Percentiles rank a stretch among this genome's conserved stretches.
phyloP scores from a whole-genome alignment of 2,888 invertebrate genomes.

The Cryptocephalus primarius region DNA sequence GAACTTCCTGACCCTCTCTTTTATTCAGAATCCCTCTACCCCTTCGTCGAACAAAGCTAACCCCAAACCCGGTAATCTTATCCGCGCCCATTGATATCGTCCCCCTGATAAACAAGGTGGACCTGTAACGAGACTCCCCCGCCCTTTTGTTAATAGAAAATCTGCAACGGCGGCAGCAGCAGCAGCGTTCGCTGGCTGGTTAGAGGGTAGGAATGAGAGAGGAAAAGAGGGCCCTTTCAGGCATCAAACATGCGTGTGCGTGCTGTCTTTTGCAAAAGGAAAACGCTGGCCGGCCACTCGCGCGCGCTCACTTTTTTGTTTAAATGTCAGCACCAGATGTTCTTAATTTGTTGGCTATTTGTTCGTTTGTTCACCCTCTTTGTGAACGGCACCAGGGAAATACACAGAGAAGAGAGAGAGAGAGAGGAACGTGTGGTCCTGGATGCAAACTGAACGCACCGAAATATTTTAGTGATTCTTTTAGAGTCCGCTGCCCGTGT shows the following conservation, averaged over 20 bases:
- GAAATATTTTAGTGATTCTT: too few species aligned
- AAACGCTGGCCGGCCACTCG: conserved; percentile 22
- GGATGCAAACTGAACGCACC: too few species aligned
- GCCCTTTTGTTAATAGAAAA: conserved; percentile 11
- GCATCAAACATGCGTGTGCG: conserved; percentile 18
- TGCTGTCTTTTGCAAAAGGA: conserved; percentile 29
- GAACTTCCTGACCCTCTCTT: neutral
- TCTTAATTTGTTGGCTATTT: conserved; percentile 35
- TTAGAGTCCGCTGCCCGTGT: too few species aligned
- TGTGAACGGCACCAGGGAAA: too few species aligned
- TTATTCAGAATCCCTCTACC: neutral
- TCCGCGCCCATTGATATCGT: conserved; percentile 4
- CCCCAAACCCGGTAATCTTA: conserved; percentile 3
- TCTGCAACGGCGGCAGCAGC: conserved; percentile 7
- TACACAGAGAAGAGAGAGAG: too few species aligned
- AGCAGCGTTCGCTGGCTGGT: too few species aligned
- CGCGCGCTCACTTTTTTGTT: conserved; percentile 32
- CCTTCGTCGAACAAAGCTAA: neutral
- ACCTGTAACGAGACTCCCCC: conserved; percentile 11
- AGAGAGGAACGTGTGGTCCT: too few species aligned
- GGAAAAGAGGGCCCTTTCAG: conserved; percentile 5
- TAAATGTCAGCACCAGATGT: conserved; percentile 45
- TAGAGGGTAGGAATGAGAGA: too few species aligned
- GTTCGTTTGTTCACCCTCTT: conserved; percentile 13
- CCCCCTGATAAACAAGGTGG: conserved; percentile 4